phyloP scores from a whole-genome alignment of 2,888 invertebrate genomes.

The Melanostoma scalare region DNA sequence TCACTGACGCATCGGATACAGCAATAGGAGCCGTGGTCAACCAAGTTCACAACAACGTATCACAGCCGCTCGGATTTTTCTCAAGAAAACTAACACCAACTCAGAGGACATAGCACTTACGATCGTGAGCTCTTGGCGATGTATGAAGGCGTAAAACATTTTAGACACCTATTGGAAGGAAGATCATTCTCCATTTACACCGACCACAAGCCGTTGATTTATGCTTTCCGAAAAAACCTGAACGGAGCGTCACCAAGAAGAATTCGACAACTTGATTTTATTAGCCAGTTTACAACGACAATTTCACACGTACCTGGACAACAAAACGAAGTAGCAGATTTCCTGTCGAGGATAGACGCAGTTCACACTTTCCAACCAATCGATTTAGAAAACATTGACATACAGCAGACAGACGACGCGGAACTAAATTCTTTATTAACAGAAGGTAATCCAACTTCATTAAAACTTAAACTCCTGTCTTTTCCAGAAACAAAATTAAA shows the following conservation, averaged over 20 bases:
- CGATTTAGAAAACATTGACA: slow-evolving; percentile 14
- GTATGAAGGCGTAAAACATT: slow-evolving; percentile 78
- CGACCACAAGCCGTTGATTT: slow-evolving; percentile 65
- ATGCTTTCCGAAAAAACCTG: slow-evolving; percentile 3
- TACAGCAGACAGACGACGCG: slow-evolving; percentile 5
- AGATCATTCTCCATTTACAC: slow-evolving; percentile 76
- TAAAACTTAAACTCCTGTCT: slow-evolving; percentile 23
- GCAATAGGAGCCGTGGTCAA: neutral
- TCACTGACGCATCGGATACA: slow-evolving; percentile 17
- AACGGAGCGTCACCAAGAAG: slow-evolving; percentile 17
- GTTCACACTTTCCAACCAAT: slow-evolving; percentile 18
- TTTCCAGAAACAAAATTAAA: slow-evolving; percentile 33
- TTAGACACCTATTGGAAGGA: slow-evolving; percentile 79
- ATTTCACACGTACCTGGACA: slow-evolving; percentile 25
- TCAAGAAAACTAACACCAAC: neutral
- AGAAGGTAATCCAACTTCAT: slow-evolving; percentile 29
- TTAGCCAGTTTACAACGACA: slow-evolving; percentile 28
- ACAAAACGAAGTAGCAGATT: slow-evolving; percentile 45
- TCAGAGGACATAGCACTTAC: slow-evolving; percentile 78
- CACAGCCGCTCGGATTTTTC: neutral
- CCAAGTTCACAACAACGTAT: neutral
- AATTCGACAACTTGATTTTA: slow-evolving; percentile 21
- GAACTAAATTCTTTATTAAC: slow-evolving; percentile 12
- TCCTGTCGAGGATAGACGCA: slow-evolving; percentile 30
- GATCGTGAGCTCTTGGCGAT: slow-evolving; percentile 79